Evolutionary conservation across 2,113 vertebrate genomes (phyloP), one percentile per base, ranked within the genome.

Genomic region (Phylloscopus trochilus): DNA sequence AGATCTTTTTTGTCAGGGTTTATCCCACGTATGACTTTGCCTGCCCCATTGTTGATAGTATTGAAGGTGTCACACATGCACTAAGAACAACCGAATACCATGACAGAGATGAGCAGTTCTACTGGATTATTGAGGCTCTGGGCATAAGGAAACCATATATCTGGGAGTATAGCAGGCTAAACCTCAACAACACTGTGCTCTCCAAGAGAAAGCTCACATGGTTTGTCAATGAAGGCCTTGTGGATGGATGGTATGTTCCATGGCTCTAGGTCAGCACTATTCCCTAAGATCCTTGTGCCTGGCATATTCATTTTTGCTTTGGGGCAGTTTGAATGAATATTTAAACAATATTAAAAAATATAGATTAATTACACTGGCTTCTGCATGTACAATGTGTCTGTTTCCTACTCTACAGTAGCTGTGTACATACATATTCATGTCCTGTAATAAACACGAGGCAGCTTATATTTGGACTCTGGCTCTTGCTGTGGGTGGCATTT

Each of bases 11-110:
- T 66, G 46, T 44, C 80, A 96, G 99, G 68, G 97, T 99, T 90
- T 99, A 99, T 96, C 99, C 99, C 28, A 99, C 99, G 0, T 99
- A 99, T 0, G 99, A 99, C 95, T 99, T 99, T 59, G 99, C 99
- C 93, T 99, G 99, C 92, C 99, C 99, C 72, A 99, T 99, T 52
- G 99, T 99, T 93, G 99, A 99, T 97, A 99, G 99, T 92, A 83
- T 99, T 73, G 99, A 99, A 97, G 99, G 98, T 4, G 99, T 99
- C 85, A 99, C 99, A 9, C 99, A 99, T 27, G 99, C 99, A 14
- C 97, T 99, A 31, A 98, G 99, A 89, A 99, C 99, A 84, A 99
- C 99, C 1, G 99, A 99, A 95, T 99, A 99, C 95, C 99, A 99
- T 39, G 99, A 99, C 92, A 98, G 99, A 27, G 99, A 99, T 33